phyloP scores from a whole-genome alignment of 2,113 vertebrate species.

The Cottus gobio region DNA sequence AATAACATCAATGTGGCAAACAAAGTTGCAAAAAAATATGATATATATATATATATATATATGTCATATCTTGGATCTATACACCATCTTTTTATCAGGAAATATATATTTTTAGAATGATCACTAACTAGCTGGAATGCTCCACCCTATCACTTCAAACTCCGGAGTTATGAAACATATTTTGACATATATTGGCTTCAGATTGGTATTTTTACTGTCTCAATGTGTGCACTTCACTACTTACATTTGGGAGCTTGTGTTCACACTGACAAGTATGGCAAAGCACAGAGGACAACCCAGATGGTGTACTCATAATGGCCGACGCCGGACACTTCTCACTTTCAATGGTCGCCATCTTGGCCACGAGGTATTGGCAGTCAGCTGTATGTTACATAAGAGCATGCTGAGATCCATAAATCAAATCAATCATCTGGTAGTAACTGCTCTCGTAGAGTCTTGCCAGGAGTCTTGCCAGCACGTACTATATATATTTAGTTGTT shows the following conservation, averaged over 20 bases:
- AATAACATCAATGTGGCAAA: not conserved
- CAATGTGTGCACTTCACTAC: too few species aligned
- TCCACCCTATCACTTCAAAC: too few species aligned
- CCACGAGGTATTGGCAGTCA: not conserved
- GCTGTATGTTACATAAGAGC: not conserved
- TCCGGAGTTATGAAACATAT: too few species aligned
- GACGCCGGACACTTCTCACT: not conserved
- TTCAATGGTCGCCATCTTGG: not conserved
- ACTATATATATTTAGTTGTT: not conserved
- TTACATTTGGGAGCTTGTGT: too few species aligned
- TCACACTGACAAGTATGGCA: too few species aligned
- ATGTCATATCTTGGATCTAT: not conserved
- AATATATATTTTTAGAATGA: not conserved
- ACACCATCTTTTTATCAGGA: not conserved
- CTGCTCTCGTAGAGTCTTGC: not conserved
- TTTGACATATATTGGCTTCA: not conserved
- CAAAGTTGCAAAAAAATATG: not conserved
- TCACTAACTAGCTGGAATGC: not conserved
- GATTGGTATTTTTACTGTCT: too few species aligned
- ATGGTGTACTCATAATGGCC: not conserved
- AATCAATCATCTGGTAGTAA: not conserved
- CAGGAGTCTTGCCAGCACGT: too few species aligned
- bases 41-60: too few species aligned
- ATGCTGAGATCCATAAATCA: not conserved
- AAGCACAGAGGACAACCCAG: not conserved